Evolutionary conservation across 2,797 vertebrate species (phyloP), one percentile per base, ranked within the genome.

Genomic region (Neopelma chrysocephalum): DNA sequence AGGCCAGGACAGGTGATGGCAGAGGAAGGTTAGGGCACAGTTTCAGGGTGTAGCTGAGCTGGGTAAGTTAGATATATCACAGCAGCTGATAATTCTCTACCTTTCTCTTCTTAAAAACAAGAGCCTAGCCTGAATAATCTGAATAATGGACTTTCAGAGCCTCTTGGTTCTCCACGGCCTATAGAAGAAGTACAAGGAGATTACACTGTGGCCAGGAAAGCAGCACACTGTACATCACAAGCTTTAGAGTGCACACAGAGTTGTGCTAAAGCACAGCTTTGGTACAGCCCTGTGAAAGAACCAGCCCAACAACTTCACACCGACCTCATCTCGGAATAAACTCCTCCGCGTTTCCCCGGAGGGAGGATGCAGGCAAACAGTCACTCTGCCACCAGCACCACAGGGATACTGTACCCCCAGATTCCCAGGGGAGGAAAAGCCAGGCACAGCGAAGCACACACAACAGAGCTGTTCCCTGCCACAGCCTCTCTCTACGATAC

Each of bases 161-260:
- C 21, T 31, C 25, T 20, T 75, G 22, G 13, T 5, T 66, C 68
- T 79, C 56, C 48, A 19, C 1, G 12, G 50, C 47, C n/a, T 62
- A 11, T 0, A 64, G 32, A 23, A 45, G 68, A 69, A 51, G 15
- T 6, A 16, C 4, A 43, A 43, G 42, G 53, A 36, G 45, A 60
- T 31, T 19, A 18, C 3, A 3, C 3, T 0, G 0, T 4, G 22
- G 64, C 27, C 36, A 31, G 57, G 47, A n/a, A 12, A 42, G 38
- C 61, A 47, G 42, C 0, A 19, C 5, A 34, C 38, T 31, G 32
- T 0, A 43, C 61, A 19, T 5, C 32, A 18, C 5, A 0, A 0
- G 2, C 54, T 57, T 40, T 1, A 3, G 47, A 80, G 89, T 0
- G 15, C 71, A 11, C 4, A 4, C 8, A 19, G 69, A 40, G 40